These are phyloP conservation scores for Neogobius melanostomus DNA, from an alignment of 2,113 vertebrate species.

Conservation along the genomic window DNA sequence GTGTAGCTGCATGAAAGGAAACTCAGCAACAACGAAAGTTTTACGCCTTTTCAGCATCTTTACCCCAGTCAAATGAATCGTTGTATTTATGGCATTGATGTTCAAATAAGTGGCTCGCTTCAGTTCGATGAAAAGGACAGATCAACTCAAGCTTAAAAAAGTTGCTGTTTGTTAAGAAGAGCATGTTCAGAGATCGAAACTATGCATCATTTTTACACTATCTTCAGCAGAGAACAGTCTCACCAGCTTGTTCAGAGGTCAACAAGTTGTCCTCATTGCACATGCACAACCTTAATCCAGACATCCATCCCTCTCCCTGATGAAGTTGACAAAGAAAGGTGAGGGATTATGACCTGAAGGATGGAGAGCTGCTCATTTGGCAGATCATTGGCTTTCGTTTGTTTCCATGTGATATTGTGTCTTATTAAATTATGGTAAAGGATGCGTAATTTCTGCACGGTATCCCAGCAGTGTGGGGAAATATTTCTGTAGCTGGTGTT, in stretches of 20 bases:
- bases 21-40: constrained; percentile 16
- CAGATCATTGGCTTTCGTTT: neutral
- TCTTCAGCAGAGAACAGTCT: neutral
- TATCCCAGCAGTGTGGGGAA: no score
- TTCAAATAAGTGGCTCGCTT: neutral
- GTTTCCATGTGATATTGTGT: neutral
- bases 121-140: neutral
- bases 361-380: neutral
- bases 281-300: neutral
- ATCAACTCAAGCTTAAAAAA: no score
- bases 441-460: neutral
- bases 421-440: neutral
- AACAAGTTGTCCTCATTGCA: constrained; percentile 3
- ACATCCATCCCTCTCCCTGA: neutral
- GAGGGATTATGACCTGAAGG: constrained; percentile 3
- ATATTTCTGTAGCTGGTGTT: no score
- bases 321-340: constrained; percentile 9
- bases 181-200: no score
- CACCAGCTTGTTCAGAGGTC: constrained; percentile 8
- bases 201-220: no score
- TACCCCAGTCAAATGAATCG: neutral
- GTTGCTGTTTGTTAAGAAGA: no score
- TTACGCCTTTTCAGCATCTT: constrained; percentile 29
- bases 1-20: constrained; percentile 4
- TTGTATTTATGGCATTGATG: neutral